phyloP scores from a whole-genome alignment of 2,888 invertebrate species.

The Physocephala rufipes region DNA sequence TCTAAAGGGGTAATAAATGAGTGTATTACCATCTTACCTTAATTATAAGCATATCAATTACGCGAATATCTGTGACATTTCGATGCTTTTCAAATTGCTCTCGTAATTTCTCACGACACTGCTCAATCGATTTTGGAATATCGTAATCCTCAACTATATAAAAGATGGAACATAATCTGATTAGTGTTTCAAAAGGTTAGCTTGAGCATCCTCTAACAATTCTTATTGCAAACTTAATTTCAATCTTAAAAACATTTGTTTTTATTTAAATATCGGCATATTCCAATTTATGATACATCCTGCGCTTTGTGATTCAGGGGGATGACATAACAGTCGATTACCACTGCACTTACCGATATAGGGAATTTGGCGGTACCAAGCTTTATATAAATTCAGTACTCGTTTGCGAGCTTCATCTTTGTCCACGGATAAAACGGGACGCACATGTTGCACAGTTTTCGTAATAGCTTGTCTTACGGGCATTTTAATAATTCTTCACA shows the following conservation, averaged over 20 bases:
- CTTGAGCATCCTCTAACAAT: too few relatives aligned
- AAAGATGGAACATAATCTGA: slow-evolving; percentile 15
- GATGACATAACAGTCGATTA: slow-evolving; percentile 53
- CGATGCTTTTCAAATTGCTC: slow-evolving; percentile 82
- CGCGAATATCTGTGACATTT: slow-evolving; percentile 83
- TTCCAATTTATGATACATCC: neutral
- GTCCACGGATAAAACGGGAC: slow-evolving; percentile 85
- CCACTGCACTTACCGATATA: slow-evolving; percentile 76
- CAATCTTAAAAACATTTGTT: too few relatives aligned
- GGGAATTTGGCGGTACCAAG: slow-evolving; percentile 94
- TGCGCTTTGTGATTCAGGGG: neutral
- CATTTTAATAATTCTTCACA: slow-evolving; percentile 45
- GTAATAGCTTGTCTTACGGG: slow-evolving; percentile 67
- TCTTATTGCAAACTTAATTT: too few relatives aligned
- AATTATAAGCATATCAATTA: slow-evolving; percentile 90
- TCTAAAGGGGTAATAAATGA: neutral
- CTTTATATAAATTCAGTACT: slow-evolving; percentile 88
- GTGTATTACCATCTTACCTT: slow-evolving; percentile 72
- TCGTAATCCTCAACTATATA: slow-evolving; percentile 83
- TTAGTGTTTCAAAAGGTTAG: too few relatives aligned
- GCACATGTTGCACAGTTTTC: slow-evolving; percentile 74
- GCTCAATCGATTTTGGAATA: slow-evolving; percentile 77
- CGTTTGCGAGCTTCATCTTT: slow-evolving; percentile 80
- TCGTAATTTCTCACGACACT: slow-evolving; percentile 77
- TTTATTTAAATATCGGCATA: too few relatives aligned